These are phyloP conservation scores for Panulirus ornatus DNA, from an alignment of 1,140 invertebrate species.

Conservation along the genomic window DNA sequence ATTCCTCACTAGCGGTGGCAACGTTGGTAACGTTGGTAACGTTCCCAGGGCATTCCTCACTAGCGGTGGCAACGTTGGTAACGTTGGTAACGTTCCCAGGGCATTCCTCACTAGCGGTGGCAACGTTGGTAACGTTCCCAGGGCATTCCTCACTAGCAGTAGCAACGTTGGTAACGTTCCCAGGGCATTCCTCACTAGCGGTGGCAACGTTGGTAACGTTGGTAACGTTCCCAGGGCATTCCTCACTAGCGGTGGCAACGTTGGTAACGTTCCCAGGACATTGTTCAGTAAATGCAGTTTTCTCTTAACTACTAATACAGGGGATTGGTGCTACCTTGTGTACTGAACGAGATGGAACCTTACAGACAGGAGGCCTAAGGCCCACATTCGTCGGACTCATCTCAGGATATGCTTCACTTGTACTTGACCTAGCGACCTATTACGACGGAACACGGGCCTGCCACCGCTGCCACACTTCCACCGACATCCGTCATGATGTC, in stretches of 20 bases:
- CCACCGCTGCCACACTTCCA: not conserved
- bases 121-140: not conserved
- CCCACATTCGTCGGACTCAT: slow-evolving; percentile 6
- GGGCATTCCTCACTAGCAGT: not conserved
- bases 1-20: too few relatives aligned
- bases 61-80: too few relatives aligned
- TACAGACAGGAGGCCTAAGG: not conserved
- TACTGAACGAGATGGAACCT: not conserved
- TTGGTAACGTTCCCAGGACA: not conserved
- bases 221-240: not conserved
- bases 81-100: too few relatives aligned
- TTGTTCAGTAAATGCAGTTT: not conserved
- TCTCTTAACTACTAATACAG: too few relatives aligned
- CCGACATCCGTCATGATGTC: not conserved
- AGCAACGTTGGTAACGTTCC: not conserved
- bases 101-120: too few relatives aligned
- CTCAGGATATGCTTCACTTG: slow-evolving; percentile 48
- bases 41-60: too few relatives aligned
- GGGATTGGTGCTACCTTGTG: not conserved
- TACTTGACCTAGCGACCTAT: slow-evolving; percentile 38
- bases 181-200: not conserved
- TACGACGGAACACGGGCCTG: not conserved
- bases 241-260: not conserved
- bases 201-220: not conserved
- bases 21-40: too few relatives aligned